Evolutionary conservation across 1,140 invertebrate genomes (phyloP), one percentile per base, ranked within the genome.

Genomic region (Zaprionus gabonicus): DNA sequence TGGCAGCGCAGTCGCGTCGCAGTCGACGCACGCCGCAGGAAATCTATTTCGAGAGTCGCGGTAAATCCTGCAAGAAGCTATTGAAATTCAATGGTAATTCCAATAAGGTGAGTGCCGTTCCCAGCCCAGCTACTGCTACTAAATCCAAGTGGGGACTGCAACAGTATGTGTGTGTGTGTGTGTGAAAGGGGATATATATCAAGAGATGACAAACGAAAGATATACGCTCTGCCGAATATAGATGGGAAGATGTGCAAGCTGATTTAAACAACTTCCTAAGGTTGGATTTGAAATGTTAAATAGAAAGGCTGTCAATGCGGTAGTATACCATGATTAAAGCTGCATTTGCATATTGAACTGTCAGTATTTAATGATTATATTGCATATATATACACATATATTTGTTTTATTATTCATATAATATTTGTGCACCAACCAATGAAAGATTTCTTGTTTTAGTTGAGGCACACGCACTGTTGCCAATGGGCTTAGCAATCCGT

Each of bases 41-140:
- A 93, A 95, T 96, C 91, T 96, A 96, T 83, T 96, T 96, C 77
- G 95, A 96, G 84, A 96, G 95, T 77, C 94, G 95, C 34, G 96
- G 96, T 66, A 96, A 96, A 82, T 95, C 95, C 83, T 96, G 95
- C 93, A 95, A 95, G 81, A 96, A 96, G 91, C 93, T 96, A 28
- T 94, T 96, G 53, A 94, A 94, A 85, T 95, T 96, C 93, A 95
- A 96, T 91, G 96, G 96, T 53, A 95, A 95, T 81, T 95, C 95
- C 20, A 96, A 95, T 85, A 96, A 96, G 94, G 95, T 95, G 92
- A 93, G 93, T 92, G 80, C 60, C 55, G 56, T 7, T 15, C 41
- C n/a, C 15, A 46, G 41, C 41, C 41, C 41, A 1, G 15, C 41
- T 17, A 15, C 41, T 13, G 13, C 41, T 17, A 2, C 17, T 36